Evolutionary conservation across 2,888 invertebrate species (phyloP).

Genomic region (Eupsilia transversa): DNA sequence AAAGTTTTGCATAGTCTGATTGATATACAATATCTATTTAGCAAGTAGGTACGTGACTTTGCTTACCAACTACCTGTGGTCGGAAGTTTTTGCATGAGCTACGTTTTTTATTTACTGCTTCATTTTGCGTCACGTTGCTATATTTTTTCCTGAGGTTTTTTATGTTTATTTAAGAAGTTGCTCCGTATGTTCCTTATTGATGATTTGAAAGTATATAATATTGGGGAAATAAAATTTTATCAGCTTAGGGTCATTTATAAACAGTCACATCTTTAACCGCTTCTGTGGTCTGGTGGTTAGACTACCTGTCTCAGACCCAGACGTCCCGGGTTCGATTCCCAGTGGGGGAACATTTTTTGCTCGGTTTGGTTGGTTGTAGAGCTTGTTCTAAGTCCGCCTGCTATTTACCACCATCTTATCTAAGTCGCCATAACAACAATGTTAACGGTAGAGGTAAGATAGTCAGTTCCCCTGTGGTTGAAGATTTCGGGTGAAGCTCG

Average conservation of each 20-base stretch:
- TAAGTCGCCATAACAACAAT: no score
- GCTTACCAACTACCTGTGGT: neutral
- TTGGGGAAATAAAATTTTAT: neutral
- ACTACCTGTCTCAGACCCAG: no score
- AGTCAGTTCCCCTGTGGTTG: no score
- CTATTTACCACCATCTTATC: no score
- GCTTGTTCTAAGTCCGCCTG: no score
- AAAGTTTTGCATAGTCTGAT: neutral
- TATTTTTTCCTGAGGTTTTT: neutral
- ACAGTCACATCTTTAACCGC: no score
- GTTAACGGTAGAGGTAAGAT: no score
- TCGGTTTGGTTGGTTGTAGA: no score
- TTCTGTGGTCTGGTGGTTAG: no score
- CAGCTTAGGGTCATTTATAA: neutral
- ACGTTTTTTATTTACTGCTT: neutral
- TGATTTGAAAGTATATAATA: neutral
- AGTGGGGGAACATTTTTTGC: no score
- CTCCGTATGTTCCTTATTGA: neutral
- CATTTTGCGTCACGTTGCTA: neutral
- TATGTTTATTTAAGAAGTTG: neutral
- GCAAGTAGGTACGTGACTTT: constrained; percentile 11
- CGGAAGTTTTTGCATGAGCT: constrained; percentile 15
- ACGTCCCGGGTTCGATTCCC: no score
- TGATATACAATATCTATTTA: constrained; percentile 17
- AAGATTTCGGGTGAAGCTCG: no score